Conservation (phyloP, 2,797 vertebrate genomes). For the Pristis pectinata region DNA sequence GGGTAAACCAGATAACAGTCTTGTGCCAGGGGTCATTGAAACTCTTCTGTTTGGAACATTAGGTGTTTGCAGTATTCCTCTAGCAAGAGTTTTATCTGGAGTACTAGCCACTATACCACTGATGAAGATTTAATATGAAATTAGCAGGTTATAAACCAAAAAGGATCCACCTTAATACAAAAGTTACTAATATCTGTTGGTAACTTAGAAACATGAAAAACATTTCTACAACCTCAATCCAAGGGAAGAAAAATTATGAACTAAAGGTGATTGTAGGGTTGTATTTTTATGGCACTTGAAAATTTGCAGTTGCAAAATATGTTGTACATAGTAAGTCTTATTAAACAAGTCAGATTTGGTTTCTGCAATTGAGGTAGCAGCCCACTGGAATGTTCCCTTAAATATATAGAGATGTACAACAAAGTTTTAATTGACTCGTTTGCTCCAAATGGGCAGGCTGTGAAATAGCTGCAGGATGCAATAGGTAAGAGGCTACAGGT, state of each 20-base stretch:
- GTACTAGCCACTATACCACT: conserved; percentile 51
- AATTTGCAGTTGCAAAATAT: too few relatives aligned
- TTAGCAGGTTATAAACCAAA: not conserved
- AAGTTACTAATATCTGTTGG: not conserved
- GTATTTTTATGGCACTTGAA: too few relatives aligned
- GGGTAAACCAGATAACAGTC: conserved; percentile 61
- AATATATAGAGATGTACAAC: too few relatives aligned
- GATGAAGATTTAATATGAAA: not conserved
- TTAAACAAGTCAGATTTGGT: too few relatives aligned
- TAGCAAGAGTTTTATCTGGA: conserved; percentile 45
- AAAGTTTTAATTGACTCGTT: too few relatives aligned
- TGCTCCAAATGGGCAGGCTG: too few relatives aligned
- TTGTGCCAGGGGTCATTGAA: conserved; percentile 52
- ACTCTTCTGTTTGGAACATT: conserved; percentile 39
- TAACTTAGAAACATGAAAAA: not conserved
- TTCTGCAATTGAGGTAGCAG: too few relatives aligned
- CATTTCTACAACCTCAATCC: not conserved
- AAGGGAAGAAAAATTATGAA: not conserved
- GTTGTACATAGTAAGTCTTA: too few relatives aligned
- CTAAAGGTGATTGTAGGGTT: too few relatives aligned
- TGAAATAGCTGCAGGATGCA: too few relatives aligned
- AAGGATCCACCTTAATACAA: not conserved
- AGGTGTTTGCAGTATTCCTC: conserved; percentile 46
- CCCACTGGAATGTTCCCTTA: too few relatives aligned
- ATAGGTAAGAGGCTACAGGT: too few relatives aligned